phyloP scores from a whole-genome alignment of 2,113 vertebrate genomes.

The Mastomys natalensis region DNA sequence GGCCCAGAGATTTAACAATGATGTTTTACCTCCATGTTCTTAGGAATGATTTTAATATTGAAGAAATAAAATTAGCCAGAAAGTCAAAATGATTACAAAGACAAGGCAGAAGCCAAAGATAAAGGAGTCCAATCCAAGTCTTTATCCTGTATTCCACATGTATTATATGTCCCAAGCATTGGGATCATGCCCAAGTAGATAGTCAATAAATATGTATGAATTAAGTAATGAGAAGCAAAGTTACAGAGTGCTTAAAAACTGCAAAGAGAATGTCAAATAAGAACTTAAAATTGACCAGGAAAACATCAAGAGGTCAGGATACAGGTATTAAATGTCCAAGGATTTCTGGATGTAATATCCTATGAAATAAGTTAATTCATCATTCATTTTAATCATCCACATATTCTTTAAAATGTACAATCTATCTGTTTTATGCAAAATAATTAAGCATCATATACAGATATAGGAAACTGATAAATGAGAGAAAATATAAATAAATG shows the following conservation, averaged over 20 bases:
- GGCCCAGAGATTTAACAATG: background rate
- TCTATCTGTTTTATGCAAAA: conserved; percentile 18
- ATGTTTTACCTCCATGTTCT: background rate
- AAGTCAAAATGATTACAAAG: background rate
- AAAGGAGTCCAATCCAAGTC: background rate
- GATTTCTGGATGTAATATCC: background rate
- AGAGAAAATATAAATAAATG: background rate
- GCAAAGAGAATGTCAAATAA: background rate
- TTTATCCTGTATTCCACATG: fast-evolving
- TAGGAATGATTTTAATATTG: background rate
- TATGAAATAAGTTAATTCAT: background rate
- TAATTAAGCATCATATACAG: background rate
- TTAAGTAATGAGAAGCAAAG: background rate
- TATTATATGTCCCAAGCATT: background rate
- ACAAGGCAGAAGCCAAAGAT: background rate
- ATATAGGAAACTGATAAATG: background rate
- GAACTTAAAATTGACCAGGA: background rate
- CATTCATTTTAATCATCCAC: background rate
- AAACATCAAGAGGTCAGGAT: background rate
- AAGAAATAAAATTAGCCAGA: background rate
- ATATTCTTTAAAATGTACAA: conserved; percentile 12
- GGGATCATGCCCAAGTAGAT: background rate
- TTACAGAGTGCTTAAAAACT: background rate
- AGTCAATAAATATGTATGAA: conserved; percentile 50
- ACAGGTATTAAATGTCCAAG: background rate